Evolutionary conservation across 2,797 vertebrate genomes (phyloP), one percentile per base, ranked within the genome.

Genomic region (Coranthus polyacanthus): DNA sequence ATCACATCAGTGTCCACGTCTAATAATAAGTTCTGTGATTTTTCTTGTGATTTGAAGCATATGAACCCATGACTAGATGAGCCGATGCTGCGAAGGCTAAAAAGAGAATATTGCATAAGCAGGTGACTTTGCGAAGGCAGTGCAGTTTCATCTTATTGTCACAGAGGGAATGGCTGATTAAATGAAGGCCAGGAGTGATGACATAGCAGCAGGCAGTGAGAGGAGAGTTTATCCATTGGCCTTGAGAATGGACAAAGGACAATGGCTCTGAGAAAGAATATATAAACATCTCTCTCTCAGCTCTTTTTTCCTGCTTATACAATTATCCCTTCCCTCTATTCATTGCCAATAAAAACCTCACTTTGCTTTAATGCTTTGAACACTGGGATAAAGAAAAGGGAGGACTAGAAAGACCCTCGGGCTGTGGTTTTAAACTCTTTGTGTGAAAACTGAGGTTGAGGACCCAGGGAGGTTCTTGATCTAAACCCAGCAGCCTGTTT

Each of bases 41-140:
- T 67, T 39, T 57, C 49, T 16, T 38, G 55, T 1, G 15, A 47
- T 70, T 66, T 26, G 29, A 79, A 74, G 64, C 41, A 18, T 0
- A 5, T 49, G 3, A 4, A 38, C 16, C 32, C 29, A 32, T 21
- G 52, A 59, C 66, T 68, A 68, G 66, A 79, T 43, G 60, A 81
- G 73, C 18, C 5, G 12, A 52, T 12, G 71, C 60, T 61, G 62
- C 26, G 41, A 68, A 53, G 74, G 75, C 81, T 87, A 76, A 85
- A 92, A 89, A 84, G 52, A 61, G 83, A 81, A 62, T 56, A 61
- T 85, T 86, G 61, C 82, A 72, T 85, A 84, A 84, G 81, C 81
- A 79, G 83, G 80, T 90, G 84, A 89, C 87, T 88, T 89, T 85
- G 85, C 68, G 78, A 83, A 88, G 68, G 57, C 68, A 72, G 61